Evolutionary conservation across 2,888 invertebrate species (phyloP).

Genomic region (Nephrotoma guestfalica): DNA sequence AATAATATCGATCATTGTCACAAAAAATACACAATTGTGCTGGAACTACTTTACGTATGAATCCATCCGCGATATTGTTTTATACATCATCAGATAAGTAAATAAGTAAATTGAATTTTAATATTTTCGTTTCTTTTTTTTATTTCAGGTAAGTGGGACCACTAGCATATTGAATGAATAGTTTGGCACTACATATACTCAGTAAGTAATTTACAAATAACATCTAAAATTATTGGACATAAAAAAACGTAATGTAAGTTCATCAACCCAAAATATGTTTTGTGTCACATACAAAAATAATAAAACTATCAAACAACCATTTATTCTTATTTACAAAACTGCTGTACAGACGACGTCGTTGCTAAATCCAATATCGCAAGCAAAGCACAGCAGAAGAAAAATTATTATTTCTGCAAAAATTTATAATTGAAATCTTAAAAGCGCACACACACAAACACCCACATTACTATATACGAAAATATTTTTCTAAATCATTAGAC

Average conservation of each 20-base stretch:
- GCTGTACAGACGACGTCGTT: not conserved
- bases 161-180: not conserved
- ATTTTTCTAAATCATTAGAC: not conserved
- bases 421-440: not conserved
- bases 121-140: not conserved
- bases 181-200: too few species aligned
- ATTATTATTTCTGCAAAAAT: not conserved
- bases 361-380: not conserved
- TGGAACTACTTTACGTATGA: too few species aligned
- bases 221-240: too few species aligned
- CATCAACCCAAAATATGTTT: not conserved
- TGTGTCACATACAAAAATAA: not conserved
- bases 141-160: not conserved
- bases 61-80: too few species aligned
- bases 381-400: not conserved
- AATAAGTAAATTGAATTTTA: too few species aligned
- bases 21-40: too few species aligned
- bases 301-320: not conserved
- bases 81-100: too few species aligned
- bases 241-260: not conserved
- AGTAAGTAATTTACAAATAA: too few species aligned
- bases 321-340: not conserved
- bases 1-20: too few species aligned
- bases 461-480: not conserved
- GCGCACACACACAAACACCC: not conserved